Evolutionary conservation across 2,888 invertebrate species (phyloP), one percentile per base, ranked within the genome.

Genomic region (Drosophila barbarae): DNA sequence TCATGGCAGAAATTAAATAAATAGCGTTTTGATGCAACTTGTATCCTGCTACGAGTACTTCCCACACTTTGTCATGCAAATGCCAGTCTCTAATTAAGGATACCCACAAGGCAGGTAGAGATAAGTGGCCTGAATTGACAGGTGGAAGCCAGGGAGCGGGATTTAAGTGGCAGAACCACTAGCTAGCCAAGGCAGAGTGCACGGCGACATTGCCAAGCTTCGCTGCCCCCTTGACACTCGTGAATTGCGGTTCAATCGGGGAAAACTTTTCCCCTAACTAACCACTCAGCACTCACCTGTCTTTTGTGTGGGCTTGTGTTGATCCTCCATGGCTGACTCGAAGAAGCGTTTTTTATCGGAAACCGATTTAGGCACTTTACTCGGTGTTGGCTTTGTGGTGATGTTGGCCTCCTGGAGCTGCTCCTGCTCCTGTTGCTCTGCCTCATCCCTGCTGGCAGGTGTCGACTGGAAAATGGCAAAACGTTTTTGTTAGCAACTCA

Each of bases 271-370:
- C 32, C 30, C 46, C 21, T 28, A 21, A 28, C 47, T 15, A 42
- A 18, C 49, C 35, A 55, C 18, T 12, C 35, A 18, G 30, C 35
- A 78, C 79, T 89, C 89, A 95, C 96, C 95, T 92, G 95, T 93
- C 90, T 95, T 96, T 52, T 94, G 93, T 80, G 94, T 93, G 72
- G 95, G 94, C 90, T 95, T 95, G 80, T 95, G 93, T 89, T 95
- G 95, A 89, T 96, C 96, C 90, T 97, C 96, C 93, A 98, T 97
- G 70, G 98, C 98, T 88, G 95, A 94, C 91, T 98, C 98, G 90
- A 98, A 98, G 90, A 97, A 96, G 88, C 94, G 95, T 90, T 96
- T 96, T 91, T 96, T 96, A 90, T 97, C 96, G 89, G 95, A 96
- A 87, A 98, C 97, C 69, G 96, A 94, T 91, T 95, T 95, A 87